phyloP scores from a whole-genome alignment of 2,113 vertebrate species.

The Delphinus delphis region DNA sequence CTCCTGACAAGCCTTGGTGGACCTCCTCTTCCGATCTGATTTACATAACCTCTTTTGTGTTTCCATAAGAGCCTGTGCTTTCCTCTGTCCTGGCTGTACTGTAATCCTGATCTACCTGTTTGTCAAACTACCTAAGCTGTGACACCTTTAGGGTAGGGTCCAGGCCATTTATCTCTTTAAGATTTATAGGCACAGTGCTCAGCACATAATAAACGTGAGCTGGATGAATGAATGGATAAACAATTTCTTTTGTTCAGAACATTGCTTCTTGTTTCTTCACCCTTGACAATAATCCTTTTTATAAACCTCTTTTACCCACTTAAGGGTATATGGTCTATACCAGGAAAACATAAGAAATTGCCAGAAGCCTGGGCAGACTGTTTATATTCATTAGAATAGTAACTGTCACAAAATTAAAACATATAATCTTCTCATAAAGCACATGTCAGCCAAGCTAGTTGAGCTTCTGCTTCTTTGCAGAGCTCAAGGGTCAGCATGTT shows the following conservation, averaged over 20 bases:
- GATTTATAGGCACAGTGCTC: neutral
- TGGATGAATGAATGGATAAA: neutral
- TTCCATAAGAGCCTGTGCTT: neutral
- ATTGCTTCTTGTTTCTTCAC: neutral
- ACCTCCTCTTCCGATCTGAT: neutral
- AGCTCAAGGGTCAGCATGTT: fast-evolving
- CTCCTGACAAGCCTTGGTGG: neutral
- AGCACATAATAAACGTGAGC: neutral
- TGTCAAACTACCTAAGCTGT: neutral
- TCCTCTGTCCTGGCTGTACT: neutral
- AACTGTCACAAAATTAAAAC: neutral
- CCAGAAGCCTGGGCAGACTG: neutral
- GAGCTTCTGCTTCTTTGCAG: neutral
- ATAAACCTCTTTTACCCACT: neutral
- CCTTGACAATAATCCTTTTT: neutral
- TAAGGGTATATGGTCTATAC: neutral
- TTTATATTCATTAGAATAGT: neutral
- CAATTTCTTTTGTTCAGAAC: neutral
- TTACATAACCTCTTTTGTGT: neutral
- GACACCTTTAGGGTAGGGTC: neutral
- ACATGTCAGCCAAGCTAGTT: neutral
- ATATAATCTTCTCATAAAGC: neutral
- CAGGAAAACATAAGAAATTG: neutral
- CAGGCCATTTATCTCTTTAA: neutral
- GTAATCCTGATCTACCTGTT: neutral